Percentiles rank a stretch among this genome's conserved stretches.
phyloP scores from a whole-genome alignment of 2,113 vertebrate genomes.

The Nymphicus hollandicus region DNA sequence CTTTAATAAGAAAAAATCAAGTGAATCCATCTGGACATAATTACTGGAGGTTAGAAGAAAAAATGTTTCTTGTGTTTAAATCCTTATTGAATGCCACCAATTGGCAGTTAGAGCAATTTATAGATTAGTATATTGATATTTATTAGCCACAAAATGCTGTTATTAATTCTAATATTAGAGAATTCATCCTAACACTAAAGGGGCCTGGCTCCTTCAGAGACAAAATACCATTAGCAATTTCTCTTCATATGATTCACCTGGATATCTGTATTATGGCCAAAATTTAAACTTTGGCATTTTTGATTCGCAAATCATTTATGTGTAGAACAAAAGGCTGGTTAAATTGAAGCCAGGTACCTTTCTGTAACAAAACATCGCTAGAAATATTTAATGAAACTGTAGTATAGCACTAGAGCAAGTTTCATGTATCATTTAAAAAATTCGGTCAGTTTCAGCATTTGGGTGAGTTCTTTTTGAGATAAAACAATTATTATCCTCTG shows the following conservation, averaged over 20 bases:
- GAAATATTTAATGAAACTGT: not conserved
- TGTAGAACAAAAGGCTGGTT: not conserved
- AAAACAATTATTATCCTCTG: not conserved
- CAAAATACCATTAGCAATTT: not conserved
- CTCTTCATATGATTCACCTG: not conserved
- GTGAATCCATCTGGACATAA: not conserved
- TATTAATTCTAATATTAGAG: not conserved
- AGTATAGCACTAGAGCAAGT: not conserved
- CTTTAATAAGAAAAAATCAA: not conserved
- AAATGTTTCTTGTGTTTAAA: not conserved
- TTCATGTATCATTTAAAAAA: not conserved
- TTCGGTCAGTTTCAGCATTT: not conserved
- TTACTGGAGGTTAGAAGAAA: not conserved
- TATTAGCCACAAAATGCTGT: not conserved
- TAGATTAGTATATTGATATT: not conserved
- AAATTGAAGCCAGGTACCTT: not conserved
- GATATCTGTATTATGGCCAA: not conserved
- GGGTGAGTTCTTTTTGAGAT: not conserved
- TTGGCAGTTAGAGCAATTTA: not conserved
- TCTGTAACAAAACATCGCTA: not conserved
- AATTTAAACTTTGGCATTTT: not conserved
- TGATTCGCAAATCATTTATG: not conserved
- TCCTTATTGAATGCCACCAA: not conserved
- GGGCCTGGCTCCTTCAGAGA: not conserved
- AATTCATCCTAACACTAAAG: not conserved